These are phyloP conservation scores for Drosophila trapezifrons DNA, from an alignment of 1,140 invertebrate genomes.

Conservation along the genomic window DNA sequence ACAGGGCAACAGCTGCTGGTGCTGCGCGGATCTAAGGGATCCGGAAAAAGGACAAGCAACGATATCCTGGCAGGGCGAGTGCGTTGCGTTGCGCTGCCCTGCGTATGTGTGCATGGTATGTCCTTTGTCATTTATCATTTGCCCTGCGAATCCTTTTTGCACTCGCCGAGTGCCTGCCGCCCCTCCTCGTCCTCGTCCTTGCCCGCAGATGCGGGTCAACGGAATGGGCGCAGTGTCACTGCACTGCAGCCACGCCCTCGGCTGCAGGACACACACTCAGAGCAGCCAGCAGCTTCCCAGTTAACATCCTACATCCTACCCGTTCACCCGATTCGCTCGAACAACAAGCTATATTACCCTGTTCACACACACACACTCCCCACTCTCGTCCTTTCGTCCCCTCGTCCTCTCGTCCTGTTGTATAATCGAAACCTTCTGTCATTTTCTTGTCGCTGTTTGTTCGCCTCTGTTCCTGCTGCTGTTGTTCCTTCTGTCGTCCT, in stretches of 20 bases:
- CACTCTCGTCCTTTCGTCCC: neutral
- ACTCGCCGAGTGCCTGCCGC: neutral
- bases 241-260: conserved; percentile 55
- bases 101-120: conserved; percentile 26
- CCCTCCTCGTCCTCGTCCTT: conserved; percentile 14
- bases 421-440: conserved; percentile 77
- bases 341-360: conserved; percentile 44
- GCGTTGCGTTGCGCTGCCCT: conserved; percentile 11
- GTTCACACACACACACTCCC: conserved; percentile 19
- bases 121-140: conserved; percentile 62
- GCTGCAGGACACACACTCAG: conserved; percentile 20
- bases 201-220: conserved; percentile 61
- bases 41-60: conserved; percentile 7
- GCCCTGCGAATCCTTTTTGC: conserved; percentile 43
- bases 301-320: neutral
- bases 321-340: conserved; percentile 3
- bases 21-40: neutral
- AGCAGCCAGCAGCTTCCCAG: neutral
- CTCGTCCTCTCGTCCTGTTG: conserved; percentile 3
- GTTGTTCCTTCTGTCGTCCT: conserved; percentile 17
- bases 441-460: conserved; percentile 69
- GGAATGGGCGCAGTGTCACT: conserved; percentile 69
- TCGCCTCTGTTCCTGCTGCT: conserved; percentile 3
- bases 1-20: conserved; percentile 14
- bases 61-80: neutral